Conservation (phyloP, 2,797 vertebrate species). For the Naso thynnoides region DNA sequence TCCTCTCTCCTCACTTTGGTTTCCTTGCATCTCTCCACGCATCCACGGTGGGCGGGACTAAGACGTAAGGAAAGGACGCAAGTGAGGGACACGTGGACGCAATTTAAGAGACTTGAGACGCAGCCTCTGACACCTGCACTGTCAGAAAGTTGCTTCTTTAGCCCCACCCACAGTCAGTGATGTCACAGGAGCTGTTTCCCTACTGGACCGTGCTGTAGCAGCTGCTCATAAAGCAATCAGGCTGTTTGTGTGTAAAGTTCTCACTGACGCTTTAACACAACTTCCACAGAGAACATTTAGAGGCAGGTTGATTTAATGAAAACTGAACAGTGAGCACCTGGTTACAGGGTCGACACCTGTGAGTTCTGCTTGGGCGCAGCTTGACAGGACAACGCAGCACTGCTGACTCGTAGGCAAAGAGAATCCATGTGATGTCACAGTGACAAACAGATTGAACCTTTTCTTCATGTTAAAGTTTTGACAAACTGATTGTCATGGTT, state of each 20-base stretch:
- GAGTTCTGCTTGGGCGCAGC: neutral
- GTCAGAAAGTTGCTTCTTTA: neutral
- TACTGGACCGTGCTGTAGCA: neutral
- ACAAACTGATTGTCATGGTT: neutral
- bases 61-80: too few relatives aligned
- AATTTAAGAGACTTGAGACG: too few relatives aligned
- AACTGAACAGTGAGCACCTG: neutral
- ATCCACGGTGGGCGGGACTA: too few relatives aligned
- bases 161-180: constrained; percentile 22
- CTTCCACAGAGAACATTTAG: neutral
- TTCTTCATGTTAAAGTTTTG: neutral
- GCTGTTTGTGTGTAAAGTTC: neutral
- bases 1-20: too few relatives aligned
- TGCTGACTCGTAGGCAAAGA: neutral
- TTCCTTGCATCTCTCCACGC: too few relatives aligned
- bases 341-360: neutral
- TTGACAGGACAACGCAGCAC: too few relatives aligned
- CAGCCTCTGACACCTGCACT: constrained; percentile 2
- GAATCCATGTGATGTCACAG: too few relatives aligned
- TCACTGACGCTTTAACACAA: neutral
- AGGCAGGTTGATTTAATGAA: neutral
- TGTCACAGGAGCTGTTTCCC: constrained; percentile 13
- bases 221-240: neutral
- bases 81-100: too few relatives aligned
- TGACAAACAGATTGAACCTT: too few relatives aligned